These are phyloP conservation scores for Pipistrellus pipistrellus DNA, from an alignment of 2,797 vertebrate genomes.

Conservation along the genomic window DNA sequence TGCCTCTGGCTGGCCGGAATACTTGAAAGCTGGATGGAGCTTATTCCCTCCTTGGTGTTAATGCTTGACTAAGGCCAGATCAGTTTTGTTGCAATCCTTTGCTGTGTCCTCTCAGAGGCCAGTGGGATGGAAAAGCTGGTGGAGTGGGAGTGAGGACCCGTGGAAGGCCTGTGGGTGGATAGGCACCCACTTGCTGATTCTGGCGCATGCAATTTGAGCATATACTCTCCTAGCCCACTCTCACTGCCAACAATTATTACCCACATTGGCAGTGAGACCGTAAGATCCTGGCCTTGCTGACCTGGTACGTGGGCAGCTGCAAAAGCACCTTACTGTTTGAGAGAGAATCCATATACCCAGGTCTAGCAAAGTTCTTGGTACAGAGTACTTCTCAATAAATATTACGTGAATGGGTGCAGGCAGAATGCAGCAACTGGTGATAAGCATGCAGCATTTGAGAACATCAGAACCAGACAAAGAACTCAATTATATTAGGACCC, in stretches of 20 bases:
- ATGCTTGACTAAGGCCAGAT: background rate
- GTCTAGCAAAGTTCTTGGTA: background rate
- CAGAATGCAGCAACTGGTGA: background rate
- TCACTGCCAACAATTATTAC: background rate
- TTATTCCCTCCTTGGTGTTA: background rate
- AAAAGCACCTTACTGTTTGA: background rate
- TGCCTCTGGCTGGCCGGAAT: constrained; percentile 1
- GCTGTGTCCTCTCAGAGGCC: background rate
- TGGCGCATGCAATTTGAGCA: background rate
- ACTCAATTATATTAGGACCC: background rate
- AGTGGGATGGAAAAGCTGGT: background rate
- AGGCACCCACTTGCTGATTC: background rate
- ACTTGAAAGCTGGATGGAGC: background rate
- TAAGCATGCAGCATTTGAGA: background rate
- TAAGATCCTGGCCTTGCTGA: background rate
- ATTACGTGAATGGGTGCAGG: background rate
- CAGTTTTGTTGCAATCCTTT: background rate
- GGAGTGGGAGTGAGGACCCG: background rate
- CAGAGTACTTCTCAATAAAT: background rate
- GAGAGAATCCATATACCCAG: background rate
- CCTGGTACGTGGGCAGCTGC: background rate
- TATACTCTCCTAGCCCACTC: background rate
- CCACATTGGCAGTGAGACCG: background rate
- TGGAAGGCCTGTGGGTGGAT: rapidly evolving
- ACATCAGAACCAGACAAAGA: background rate